Evolutionary conservation across 35 echinoderm and acorn worm species (phyloP).

Genomic region (Holothuria glaberrima): DNA sequence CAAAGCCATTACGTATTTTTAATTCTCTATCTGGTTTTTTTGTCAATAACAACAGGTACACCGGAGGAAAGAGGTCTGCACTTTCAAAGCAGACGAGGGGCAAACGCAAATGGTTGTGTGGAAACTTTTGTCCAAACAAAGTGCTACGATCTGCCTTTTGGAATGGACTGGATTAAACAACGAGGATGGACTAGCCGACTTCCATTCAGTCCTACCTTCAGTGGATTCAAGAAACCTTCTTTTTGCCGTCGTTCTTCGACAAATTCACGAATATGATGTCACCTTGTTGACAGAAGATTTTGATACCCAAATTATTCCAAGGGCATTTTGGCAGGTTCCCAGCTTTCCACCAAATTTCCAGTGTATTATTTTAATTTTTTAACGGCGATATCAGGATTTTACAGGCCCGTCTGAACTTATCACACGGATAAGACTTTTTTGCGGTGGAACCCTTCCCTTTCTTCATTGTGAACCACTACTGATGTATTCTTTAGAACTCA

Average conservation of each 20-base stretch:
- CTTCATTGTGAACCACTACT: no score
- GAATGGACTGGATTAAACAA: neutral
- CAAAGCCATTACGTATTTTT: neutral
- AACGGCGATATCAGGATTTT: no score
- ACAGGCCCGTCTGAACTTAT: no score
- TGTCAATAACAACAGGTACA: neutral
- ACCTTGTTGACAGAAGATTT: no score
- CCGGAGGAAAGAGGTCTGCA: conserved; percentile 11
- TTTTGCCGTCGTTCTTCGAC: neutral
- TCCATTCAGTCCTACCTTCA: conserved; percentile 24
- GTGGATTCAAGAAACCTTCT: neutral
- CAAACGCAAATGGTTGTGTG: no score
- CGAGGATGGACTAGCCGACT: neutral
- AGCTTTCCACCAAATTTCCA: no score
- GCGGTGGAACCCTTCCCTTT: no score
- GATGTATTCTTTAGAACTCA: no score
- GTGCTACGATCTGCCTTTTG: conserved; percentile 33
- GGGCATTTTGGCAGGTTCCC: no score
- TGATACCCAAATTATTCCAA: no score
- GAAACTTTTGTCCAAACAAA: neutral
- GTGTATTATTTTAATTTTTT: no score
- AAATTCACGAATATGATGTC: neutral
- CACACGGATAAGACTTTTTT: no score
- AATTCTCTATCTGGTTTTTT: neutral
- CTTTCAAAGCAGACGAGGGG: neutral